Percentiles rank a stretch among this genome's conserved stretches.
These are phyloP conservation scores for Takifugu bimaculatus DNA, from an alignment of 2,113 vertebrate species.

Conservation along the genomic window DNA sequence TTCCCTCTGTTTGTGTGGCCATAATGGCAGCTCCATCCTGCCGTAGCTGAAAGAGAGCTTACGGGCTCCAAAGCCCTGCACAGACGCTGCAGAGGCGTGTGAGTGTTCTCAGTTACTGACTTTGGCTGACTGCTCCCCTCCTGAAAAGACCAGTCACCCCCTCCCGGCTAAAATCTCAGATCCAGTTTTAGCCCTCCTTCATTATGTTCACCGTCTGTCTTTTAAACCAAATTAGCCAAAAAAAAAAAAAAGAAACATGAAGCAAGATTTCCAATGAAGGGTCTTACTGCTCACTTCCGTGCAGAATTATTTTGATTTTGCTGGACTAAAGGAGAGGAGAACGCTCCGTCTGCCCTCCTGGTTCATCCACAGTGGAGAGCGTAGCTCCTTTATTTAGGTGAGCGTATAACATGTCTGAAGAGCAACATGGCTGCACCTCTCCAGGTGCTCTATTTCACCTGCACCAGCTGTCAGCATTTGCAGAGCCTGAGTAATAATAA, in stretches of 20 bases:
- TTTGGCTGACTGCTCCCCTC: conserved; percentile 59
- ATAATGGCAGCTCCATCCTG: conserved; percentile 73
- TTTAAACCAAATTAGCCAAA: conserved; percentile 19
- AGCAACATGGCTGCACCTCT: neutral
- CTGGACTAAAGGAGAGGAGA: neutral
- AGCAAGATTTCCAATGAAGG: neutral
- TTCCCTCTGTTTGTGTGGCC: conserved; percentile 71
- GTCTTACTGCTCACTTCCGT: neutral
- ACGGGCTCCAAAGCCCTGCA: conserved; percentile 49
- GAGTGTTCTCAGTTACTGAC: conserved; percentile 69
- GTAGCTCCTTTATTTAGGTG: neutral
- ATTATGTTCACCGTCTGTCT: conserved; percentile 3
- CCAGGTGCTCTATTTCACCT: conserved; percentile 11
- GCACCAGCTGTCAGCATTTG: conserved; percentile 36
- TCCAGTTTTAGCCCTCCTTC: conserved; percentile 17
- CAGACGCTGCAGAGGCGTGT: conserved; percentile 53
- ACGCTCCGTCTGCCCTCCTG: neutral
- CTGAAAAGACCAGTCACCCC: conserved; percentile 47
- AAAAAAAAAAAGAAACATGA: neutral
- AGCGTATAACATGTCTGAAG: too few species aligned
- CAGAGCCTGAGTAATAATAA: conserved; percentile 50
- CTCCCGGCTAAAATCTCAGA: conserved; percentile 16
- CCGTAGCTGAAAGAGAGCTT: conserved; percentile 65
- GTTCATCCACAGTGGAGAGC: neutral
- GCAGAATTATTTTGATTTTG: neutral